Conservation (phyloP, 1,140 invertebrate genomes). For the Pteromalus puparum region DNA sequence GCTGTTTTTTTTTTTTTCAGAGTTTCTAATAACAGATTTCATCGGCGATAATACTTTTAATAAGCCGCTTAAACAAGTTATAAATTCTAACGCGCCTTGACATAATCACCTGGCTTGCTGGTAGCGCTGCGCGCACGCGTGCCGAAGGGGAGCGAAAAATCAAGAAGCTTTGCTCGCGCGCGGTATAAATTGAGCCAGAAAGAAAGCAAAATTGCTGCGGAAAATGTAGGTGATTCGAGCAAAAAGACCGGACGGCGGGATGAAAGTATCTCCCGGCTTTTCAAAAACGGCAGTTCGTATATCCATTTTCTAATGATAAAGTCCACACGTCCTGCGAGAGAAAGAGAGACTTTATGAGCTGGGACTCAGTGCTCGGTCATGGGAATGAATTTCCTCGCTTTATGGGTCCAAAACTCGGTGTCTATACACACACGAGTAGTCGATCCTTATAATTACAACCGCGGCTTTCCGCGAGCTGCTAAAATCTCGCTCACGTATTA, state of each 20-base stretch:
- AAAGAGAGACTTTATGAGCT: background rate
- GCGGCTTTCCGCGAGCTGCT: background rate
- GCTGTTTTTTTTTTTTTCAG: background rate
- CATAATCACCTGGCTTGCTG: background rate
- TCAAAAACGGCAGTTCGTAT: too few species aligned
- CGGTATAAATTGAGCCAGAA: conserved; percentile 10
- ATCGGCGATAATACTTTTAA: background rate
- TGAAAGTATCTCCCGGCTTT: conserved; percentile 38
- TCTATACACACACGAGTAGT: background rate
- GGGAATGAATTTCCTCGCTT: background rate
- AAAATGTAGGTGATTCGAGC: conserved; percentile 38
- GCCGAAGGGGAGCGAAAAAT: conserved; percentile 22
- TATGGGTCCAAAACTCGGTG: background rate
- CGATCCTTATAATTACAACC: background rate
- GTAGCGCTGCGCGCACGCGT: too few species aligned
- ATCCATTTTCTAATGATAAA: conserved; percentile 8
- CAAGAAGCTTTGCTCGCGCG: background rate
- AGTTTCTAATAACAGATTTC: background rate
- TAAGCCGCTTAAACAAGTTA: background rate
- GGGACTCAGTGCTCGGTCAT: background rate
- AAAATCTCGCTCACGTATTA: background rate
- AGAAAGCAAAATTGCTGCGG: conserved; percentile 43
- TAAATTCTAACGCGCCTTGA: background rate
- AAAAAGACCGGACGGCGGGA: conserved; percentile 37
- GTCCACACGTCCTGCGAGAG: background rate